Conservation (phyloP, 2,113 vertebrate genomes). For the Notarius lentiginosus region DNA sequence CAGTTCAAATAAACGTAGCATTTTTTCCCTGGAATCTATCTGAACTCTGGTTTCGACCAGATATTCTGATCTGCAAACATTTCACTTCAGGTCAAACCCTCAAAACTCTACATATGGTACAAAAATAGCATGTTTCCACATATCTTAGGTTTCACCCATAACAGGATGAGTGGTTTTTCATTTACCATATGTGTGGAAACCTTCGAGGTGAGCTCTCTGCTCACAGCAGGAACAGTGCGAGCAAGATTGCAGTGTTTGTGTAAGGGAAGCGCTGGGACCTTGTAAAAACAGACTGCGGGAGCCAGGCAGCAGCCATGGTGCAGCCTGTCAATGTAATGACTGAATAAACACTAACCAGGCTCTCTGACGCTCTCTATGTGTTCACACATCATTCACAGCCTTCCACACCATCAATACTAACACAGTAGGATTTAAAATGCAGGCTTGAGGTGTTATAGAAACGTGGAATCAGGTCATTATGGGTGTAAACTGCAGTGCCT, state of each 20-base stretch:
- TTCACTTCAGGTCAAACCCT: constrained; percentile 4
- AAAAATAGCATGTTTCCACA: constrained; percentile 35
- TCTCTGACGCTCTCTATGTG: constrained; percentile 32
- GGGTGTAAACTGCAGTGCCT: constrained; percentile 1
- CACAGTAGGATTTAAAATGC: constrained; percentile 30
- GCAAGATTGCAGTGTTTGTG: constrained; percentile 49
- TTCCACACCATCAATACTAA: constrained; percentile 22
- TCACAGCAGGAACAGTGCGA: constrained; percentile 19
- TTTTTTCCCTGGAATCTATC: neutral
- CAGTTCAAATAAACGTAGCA: neutral
- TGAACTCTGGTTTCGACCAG: neutral
- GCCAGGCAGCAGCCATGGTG: constrained; percentile 27
- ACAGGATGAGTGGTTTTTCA: constrained; percentile 36
- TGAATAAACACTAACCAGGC: constrained; percentile 56
- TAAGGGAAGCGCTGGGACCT: constrained; percentile 44
- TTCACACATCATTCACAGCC: constrained; percentile 43
- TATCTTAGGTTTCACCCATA: constrained; percentile 41
- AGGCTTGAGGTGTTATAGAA: constrained; percentile 19
- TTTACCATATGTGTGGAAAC: constrained; percentile 31
- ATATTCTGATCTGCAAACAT: constrained; percentile 13
- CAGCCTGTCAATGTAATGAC: constrained; percentile 50
- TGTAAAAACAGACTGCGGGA: constrained; percentile 49
- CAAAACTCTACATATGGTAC: constrained; percentile 12
- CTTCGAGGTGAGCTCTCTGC: constrained; percentile 13
- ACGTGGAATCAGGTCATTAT: constrained; percentile 18